Evolutionary conservation across 2,797 vertebrate species (phyloP).

Genomic region (Sardinella longiceps): DNA sequence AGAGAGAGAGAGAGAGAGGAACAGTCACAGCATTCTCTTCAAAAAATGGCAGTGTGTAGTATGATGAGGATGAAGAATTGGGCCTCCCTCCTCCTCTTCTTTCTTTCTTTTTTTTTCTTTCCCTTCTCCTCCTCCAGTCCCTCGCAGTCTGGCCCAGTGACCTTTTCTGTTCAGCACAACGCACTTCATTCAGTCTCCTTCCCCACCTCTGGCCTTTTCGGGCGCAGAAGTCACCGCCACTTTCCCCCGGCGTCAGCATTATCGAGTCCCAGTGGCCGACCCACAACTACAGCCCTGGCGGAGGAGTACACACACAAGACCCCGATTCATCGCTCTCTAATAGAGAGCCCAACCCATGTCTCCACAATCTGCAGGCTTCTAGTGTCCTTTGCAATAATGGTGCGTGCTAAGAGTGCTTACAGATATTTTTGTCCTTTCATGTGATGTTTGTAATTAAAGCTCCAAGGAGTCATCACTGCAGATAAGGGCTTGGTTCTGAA

Average conservation of each 20-base stretch:
- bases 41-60: not conserved
- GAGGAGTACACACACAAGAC: not conserved
- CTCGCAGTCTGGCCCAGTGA: not conserved
- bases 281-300: not conserved
- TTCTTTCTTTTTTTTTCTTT: too few species aligned
- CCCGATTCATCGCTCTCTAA: not conserved
- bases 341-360: not conserved
- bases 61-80: not conserved
- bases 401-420: not conserved
- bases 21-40: slow-evolving; percentile 6
- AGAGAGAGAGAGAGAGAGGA: too few species aligned
- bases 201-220: not conserved
- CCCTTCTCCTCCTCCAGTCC: not conserved
- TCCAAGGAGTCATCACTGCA: not conserved
- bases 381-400: not conserved
- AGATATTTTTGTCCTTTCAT: not conserved
- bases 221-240: not conserved
- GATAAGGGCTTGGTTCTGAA: not conserved
- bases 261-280: not conserved
- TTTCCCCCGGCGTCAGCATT: not conserved
- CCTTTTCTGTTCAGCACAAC: not conserved
- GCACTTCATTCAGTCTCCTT: not conserved
- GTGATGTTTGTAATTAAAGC: not conserved
- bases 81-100: not conserved
- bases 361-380: not conserved